Evolutionary conservation across 2,113 vertebrate species (phyloP), one percentile per base, ranked within the genome.

Genomic region (Chiloscyllium plagiosum): DNA sequence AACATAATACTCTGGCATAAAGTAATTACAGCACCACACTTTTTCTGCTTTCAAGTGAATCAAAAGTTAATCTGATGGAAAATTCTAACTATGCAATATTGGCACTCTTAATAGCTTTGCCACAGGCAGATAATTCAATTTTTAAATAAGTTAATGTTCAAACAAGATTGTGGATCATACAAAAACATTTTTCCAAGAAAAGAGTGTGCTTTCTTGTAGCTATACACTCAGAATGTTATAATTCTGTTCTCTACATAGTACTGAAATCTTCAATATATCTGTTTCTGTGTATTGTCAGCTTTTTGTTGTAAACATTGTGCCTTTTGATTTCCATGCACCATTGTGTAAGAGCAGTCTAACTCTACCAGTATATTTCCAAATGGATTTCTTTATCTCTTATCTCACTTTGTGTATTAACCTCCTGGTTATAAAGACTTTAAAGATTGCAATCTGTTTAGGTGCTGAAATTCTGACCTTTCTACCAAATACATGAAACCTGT

Each of bases 111-210:
- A 93, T 42, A 66, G 89, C 66, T 93, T 93, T 42, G 89, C 89
- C 61, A 66, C 89, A 37, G 89, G 89, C 61, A 37, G 19, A 66
- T 93, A 93, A 68, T 22, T 93, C 24, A 93, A 37, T 93, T 66
- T 61, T 66, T 93, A 68, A 42, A 68, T 93, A 19, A 66, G 89
- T 93, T 93, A 93, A 93, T 93, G 19, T 22, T 90, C 89, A 66
- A 61, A 66, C 89, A 42, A 93, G 37, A 19, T 65, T 93, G 61
- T 66, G 56, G 65, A 93, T 90, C 52, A 90, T 93, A n/a, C 22
- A 93, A 66, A 93, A 93, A 68, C 52, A 65, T 90, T 17, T 17
- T 93, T 66, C 6, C 3, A 68, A n/a, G 29, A 65, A 92, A 92
- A 2, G 22, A 66, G 66, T 93, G 17, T 22, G 29, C 61, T 65